Evolutionary conservation across 2,113 vertebrate species (phyloP).

Genomic region (Dicerorhinus sumatrensis): DNA sequence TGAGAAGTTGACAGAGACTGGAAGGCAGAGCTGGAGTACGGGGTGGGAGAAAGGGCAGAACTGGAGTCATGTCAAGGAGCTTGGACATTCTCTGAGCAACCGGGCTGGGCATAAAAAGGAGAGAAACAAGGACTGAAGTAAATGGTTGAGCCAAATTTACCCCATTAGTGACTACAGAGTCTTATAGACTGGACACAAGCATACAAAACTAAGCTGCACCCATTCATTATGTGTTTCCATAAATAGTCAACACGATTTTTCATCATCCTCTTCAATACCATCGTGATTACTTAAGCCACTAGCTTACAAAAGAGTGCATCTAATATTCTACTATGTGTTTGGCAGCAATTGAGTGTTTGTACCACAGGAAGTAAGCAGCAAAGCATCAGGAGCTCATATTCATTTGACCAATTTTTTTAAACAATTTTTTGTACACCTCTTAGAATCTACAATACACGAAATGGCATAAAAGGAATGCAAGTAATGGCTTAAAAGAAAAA

Average conservation of each 20-base stretch:
- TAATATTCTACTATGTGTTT: neutral
- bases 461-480: slow-evolving; percentile 8
- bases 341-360: neutral
- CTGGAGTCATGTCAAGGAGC: neutral
- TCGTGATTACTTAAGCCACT: neutral
- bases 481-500: neutral
- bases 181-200: neutral
- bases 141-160: neutral
- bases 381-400: neutral
- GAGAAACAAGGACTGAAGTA: neutral
- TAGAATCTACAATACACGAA: neutral
- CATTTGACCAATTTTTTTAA: neutral
- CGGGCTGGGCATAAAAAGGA: neutral
- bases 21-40: neutral
- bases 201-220: neutral
- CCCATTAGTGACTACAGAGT: neutral
- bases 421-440: neutral
- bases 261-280: neutral
- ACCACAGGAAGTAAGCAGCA: neutral
- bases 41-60: neutral
- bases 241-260: neutral
- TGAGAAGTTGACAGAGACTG: neutral
- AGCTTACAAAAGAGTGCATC: neutral
- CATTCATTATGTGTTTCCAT: neutral
- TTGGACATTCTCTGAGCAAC: neutral